Conservation (phyloP, 2,797 vertebrate species). For the Coluber constrictor region DNA sequence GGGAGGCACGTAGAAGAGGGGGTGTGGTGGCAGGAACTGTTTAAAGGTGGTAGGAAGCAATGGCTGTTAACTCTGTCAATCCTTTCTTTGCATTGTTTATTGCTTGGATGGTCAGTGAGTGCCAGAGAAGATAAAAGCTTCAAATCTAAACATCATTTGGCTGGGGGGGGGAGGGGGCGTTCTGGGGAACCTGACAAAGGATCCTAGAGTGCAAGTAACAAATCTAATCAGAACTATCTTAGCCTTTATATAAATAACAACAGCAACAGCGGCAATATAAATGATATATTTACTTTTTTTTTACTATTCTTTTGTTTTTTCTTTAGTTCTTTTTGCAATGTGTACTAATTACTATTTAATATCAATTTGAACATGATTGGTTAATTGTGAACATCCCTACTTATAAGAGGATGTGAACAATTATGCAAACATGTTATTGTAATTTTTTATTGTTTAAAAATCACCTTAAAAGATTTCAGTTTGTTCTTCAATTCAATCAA, state of each 20-base stretch:
- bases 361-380: background rate
- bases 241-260: background rate
- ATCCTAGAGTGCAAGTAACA: background rate
- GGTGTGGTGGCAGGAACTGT: no score
- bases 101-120: no score
- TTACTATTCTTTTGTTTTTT: background rate
- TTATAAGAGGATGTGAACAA: background rate
- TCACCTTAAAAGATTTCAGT: background rate
- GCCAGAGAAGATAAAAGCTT: no score
- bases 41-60: no score
- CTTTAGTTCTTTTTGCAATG: background rate
- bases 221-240: background rate
- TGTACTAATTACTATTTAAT: background rate
- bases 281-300: background rate
- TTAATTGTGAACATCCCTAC: background rate
- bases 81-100: no score
- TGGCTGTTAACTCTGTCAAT: no score
- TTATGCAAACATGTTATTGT: background rate
- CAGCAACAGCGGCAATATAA: background rate
- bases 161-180: no score
- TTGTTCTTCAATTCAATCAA: background rate
- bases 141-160: no score
- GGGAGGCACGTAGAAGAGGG: no score
- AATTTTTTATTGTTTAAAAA: background rate
- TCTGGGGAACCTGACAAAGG: background rate